Base-by-base conservation (phyloP, 92 coral and sea anemone species). In the Anthopleura xanthogrammica region DNA sequence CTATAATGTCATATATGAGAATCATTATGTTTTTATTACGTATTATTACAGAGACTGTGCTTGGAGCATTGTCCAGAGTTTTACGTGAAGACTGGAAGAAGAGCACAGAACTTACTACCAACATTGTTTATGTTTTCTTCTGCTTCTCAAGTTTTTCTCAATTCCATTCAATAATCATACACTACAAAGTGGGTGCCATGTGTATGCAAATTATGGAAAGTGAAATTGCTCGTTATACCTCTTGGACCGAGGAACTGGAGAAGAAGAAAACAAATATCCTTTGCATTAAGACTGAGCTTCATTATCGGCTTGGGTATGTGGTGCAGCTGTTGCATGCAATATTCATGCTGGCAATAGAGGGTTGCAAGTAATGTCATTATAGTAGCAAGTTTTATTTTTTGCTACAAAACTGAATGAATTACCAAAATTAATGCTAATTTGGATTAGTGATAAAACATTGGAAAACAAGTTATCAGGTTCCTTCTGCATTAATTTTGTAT, bases 91-190 rank as follows among this genome's bases (percentile, higher is more conserved):
- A 95, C 87, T 95, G 98, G 91, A 93, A 89, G 85, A 95, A 95
- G 83, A 95, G 97, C 87, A 88, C 98, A 78, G 98, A 95, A 78
- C 89, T 95, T 54, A 94, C 98, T 46, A 95, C 98, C 79, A 95
- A 95, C 90, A 93, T 95, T 62, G 98, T 95, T 65, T 95, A 95
- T 66, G 79, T 92, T 20, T 95, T 95, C 89, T 95, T 95, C 93
- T 95, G 98, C 78, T 95, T 95, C 90, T 95, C 98, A 73, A 94
- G 98, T 83, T 95, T 95, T 87, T 95, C 98, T 66, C 95, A 95
- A 82, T 93, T 95, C 75, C 98, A 95, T 80, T 75, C 94, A 39
- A 90, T 93, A 62, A 95, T 95, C 80, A 90, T 94, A 41, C 98
- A 95, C 77, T 91, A 91, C 92, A 95, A 95, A 89, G 91, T 94